These are phyloP conservation scores for Yponomeuta cagnagella DNA, from an alignment of 2,888 invertebrate species.

Conservation along the genomic window DNA sequence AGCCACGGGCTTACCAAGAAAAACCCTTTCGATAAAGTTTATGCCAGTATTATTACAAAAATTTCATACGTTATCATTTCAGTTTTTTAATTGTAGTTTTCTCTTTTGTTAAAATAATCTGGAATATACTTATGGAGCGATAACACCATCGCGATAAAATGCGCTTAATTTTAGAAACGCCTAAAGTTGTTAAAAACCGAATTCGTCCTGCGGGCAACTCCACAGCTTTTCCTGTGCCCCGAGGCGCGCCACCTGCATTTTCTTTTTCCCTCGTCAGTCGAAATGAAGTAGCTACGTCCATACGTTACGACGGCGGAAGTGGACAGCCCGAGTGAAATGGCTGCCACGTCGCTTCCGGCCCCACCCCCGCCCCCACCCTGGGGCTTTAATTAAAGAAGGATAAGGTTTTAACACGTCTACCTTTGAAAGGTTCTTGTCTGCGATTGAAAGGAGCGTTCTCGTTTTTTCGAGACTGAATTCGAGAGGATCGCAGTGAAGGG, in stretches of 20 bases:
- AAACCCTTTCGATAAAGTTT: too few species aligned
- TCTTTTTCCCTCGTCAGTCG: slow-evolving; percentile 58
- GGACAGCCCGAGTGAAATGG: slow-evolving; percentile 59
- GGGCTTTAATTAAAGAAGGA: slow-evolving; percentile 69
- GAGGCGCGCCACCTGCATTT: slow-evolving; percentile 48
- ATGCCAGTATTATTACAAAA: too few species aligned
- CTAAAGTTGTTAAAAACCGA: too few species aligned
- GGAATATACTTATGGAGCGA: too few species aligned
- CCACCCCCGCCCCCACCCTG: slow-evolving; percentile 26
- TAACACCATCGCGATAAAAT: too few species aligned
- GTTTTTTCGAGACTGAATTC: slow-evolving; percentile 23
- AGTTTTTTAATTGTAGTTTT: too few species aligned
- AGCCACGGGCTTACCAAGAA: too few species aligned
- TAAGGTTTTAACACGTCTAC: slow-evolving; percentile 68
- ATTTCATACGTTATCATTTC: too few species aligned
- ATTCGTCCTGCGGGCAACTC: slow-evolving; percentile 27
- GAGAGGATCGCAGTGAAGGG: slow-evolving; percentile 13
- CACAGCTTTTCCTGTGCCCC: slow-evolving; percentile 34
- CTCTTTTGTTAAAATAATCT: too few species aligned
- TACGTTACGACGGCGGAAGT: slow-evolving; percentile 56
- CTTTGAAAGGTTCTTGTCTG: slow-evolving; percentile 41
- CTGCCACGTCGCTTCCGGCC: slow-evolving; percentile 40
- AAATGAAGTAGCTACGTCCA: slow-evolving; percentile 66
- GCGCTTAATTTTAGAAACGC: too few species aligned
- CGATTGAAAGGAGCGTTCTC: slow-evolving; percentile 36